Evolutionary conservation across 2,113 vertebrate genomes (phyloP).

Genomic region (Prionailurus viverrinus): DNA sequence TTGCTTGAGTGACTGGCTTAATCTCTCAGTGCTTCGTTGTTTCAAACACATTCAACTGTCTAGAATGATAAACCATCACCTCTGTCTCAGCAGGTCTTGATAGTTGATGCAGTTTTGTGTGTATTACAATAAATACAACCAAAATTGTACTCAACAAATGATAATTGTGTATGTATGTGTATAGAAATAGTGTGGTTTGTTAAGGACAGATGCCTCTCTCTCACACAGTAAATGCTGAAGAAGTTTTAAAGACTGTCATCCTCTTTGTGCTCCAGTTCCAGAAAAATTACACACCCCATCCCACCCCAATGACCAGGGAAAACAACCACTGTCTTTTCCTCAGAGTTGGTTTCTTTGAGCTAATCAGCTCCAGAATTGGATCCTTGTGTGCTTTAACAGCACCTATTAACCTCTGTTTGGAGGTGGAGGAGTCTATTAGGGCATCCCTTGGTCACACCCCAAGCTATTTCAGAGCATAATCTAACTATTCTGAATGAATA

Average conservation of each 20-base stretch:
- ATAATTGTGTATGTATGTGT: not conserved
- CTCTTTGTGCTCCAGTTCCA: not conserved
- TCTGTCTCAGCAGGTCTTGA: slow-evolving; percentile 25
- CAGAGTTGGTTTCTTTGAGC: not conserved
- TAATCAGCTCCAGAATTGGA: not conserved
- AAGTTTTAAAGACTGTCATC: not conserved
- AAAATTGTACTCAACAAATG: slow-evolving; percentile 8
- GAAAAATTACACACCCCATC: not conserved
- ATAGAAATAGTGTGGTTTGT: not conserved
- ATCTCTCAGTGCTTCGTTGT: not conserved
- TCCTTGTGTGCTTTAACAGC: not conserved
- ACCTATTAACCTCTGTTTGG: not conserved
- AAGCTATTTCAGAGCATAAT: slow-evolving; percentile 28
- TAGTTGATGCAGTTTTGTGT: not conserved
- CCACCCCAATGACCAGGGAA: not conserved
- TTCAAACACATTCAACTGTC: slow-evolving; percentile 34
- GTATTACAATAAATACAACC: not conserved
- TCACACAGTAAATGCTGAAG: not conserved
- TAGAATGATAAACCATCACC: slow-evolving; percentile 39
- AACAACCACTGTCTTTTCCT: slow-evolving; percentile 13
- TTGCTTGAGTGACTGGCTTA: slow-evolving; percentile 37
- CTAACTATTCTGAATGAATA: slow-evolving; percentile 24
- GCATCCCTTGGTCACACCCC: not conserved
- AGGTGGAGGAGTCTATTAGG: not conserved
- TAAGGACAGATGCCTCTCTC: not conserved